Evolutionary conservation across 2,797 vertebrate species (phyloP), one percentile per base, ranked within the genome.

Genomic region (Podargus strigoides): DNA sequence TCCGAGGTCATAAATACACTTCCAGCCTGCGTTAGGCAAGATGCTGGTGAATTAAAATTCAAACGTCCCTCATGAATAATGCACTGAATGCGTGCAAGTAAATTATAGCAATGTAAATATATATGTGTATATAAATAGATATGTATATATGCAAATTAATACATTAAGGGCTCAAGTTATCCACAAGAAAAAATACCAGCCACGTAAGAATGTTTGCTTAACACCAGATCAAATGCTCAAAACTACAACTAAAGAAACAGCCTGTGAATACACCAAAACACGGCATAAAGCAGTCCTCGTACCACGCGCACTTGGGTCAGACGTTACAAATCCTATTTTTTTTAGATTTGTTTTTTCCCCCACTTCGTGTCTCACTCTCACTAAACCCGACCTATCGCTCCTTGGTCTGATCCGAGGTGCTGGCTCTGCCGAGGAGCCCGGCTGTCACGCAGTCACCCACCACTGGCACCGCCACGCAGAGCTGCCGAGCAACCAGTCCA

Each of bases 51-150:
- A 80, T 79, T 50, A 36, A 94, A 94, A 96, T 87, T 42, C 88
- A 74, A 79, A 67, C 4, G 3, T 68, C 53, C 53, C 52, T 93
- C 89, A 83, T 89, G 89, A 97, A 96, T 93, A 94, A 96, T 89
- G 90, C 91, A 83, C 24, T 28, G 78, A 28, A 60, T 36, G 82
- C 2, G 4, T 20, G 20, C 8, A 20, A 87, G 74, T 67, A 89
- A 80, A 87, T 75, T 85, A 77, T 1, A 87, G 94, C 60, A 59
- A 53, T 16, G 64, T 85, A 92, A 91, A 77, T 80, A 82, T 36
- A 85, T 49, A 60, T 39, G 37, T 21, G 79, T 77, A 46, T 68
- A 87, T 86, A 92, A 92, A 91, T 69, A 86, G 74, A 76, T 39
- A 89, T 2, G 8, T 92, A 85, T 64, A 47, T 55, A 83, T 72